Conservation (phyloP, 2,888 invertebrate genomes). For the Rugalucina vietnamica region DNA sequence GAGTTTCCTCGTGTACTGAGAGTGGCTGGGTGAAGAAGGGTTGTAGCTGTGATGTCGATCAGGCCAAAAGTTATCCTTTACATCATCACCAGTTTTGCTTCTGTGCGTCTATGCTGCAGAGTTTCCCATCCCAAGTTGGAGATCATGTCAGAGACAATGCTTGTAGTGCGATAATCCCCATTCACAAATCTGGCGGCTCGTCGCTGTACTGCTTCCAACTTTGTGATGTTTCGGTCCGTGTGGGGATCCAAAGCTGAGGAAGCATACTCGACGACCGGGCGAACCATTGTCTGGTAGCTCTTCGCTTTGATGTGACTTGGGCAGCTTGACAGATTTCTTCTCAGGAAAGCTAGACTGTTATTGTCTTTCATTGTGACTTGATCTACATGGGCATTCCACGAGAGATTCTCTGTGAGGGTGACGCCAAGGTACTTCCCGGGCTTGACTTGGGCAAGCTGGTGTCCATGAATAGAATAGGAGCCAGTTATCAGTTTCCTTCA, state of each 20-base stretch:
- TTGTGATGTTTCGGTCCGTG: neutral
- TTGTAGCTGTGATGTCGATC: neutral
- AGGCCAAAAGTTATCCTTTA: constrained; percentile 1
- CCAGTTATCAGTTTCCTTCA: constrained; percentile 20
- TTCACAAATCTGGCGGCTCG: neutral
- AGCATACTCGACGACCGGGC: neutral
- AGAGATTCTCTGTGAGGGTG: neutral
- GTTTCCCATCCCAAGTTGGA: neutral
- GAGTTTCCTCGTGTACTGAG: no score
- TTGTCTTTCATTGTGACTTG: neutral
- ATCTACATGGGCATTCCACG: neutral
- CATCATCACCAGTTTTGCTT: neutral
- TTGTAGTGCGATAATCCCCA: neutral
- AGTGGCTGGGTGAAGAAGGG: neutral
- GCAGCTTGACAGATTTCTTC: constrained; percentile 17
- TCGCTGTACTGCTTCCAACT: constrained; percentile 14
- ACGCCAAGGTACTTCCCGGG: constrained; percentile 16
- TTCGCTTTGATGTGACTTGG: neutral
- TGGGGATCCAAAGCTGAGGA: constrained; percentile 12
- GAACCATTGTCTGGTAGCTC: constrained; percentile 3
- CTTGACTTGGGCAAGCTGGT: neutral
- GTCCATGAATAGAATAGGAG: neutral
- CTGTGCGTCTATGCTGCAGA: neutral
- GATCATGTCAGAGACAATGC: neutral
- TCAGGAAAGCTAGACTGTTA: constrained; percentile 5